Percentiles rank a stretch among this genome's conserved stretches.
phyloP scores from a whole-genome alignment of 2,888 invertebrate genomes.

The Lithosia quadra region DNA sequence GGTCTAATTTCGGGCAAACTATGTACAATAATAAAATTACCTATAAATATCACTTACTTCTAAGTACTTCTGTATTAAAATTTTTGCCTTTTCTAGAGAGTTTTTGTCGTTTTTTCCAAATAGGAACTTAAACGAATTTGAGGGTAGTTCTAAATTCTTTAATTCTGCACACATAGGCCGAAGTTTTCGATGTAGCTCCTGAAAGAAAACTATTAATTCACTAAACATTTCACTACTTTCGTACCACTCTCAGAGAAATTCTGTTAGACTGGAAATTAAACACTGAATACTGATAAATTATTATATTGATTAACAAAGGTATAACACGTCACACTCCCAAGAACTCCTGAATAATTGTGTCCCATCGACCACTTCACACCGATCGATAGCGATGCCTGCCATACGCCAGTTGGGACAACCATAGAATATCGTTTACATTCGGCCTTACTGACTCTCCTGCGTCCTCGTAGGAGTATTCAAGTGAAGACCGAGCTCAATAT shows the following conservation, averaged over 20 bases:
- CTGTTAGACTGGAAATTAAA: too few relatives aligned
- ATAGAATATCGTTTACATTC: too few relatives aligned
- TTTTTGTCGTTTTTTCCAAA: conserved; percentile 94
- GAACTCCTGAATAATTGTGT: too few relatives aligned
- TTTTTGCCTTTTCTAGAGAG: conserved; percentile 93
- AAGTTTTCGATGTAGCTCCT: conserved; percentile 94
- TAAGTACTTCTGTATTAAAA: conserved; percentile 94
- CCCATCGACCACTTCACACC: too few relatives aligned
- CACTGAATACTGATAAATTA: too few relatives aligned
- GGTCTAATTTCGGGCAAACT: not conserved
- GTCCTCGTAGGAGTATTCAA: too few relatives aligned
- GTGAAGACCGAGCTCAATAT: too few relatives aligned
- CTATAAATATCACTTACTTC: conserved; percentile 87
- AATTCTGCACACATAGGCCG: conserved; percentile 93
- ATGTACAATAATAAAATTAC: not conserved
- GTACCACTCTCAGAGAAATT: not conserved
- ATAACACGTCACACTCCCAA: too few relatives aligned
- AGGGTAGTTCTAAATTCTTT: conserved; percentile 93
- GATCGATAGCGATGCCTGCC: too few relatives aligned
- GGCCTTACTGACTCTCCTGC: too few relatives aligned
- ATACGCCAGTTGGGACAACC: too few relatives aligned
- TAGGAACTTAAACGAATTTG: conserved; percentile 92
- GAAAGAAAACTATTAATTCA: conserved; percentile 61
- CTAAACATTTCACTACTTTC: not conserved
- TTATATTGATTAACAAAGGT: too few relatives aligned